Base-by-base conservation (phyloP, 1,140 invertebrate species). In the Drosophila nigrodunni region DNA sequence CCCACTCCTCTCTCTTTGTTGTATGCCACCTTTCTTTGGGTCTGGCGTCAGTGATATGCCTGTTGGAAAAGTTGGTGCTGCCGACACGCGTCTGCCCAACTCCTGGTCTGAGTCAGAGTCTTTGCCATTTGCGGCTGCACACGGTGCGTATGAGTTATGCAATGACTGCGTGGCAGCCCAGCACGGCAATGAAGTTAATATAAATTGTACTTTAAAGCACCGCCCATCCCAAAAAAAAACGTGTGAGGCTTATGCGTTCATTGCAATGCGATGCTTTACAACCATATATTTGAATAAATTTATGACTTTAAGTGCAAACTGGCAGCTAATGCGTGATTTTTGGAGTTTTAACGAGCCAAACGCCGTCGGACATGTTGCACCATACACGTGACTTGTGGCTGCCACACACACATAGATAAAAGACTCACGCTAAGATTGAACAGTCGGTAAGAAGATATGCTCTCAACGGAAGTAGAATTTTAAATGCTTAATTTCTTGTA, bases 271-370 rank as follows among this genome's bases (percentile, higher is more conserved):
- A 50, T 50, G 41, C 44, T 30, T 44, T 68, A n/a, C 43, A 30
- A 34, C 58, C 68, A 87, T 88, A 80, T 80, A 89, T 89, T 88
- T 85, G 88, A 89, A 88, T 88, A 88, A 88, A 88, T 88, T 88
- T 88, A 88, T 89, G 80, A 88, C 85, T 88, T 88, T 88, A 88
- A 88, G 85, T 89, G 85, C 85, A 88, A 89, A 75, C 85, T 80
- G 80, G 80, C 85, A 89, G 80, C 85, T 88, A 89, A 89, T 85
- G 85, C 80, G 78, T 81, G 85, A 89, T 89, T 88, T 89, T 83
- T 75, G 77, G 77, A 70, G 72, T 64, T 61, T 68, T 68, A 76
- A 72, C 74, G 74, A 68, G 74, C 35, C 47, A 60, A 66, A 46
- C 59, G 35, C 35, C 46, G 25, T 37, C 67, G 43, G 25, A n/a